Conservation (phyloP, 2,113 vertebrate species). For the Cephalopholis sonnerati region DNA sequence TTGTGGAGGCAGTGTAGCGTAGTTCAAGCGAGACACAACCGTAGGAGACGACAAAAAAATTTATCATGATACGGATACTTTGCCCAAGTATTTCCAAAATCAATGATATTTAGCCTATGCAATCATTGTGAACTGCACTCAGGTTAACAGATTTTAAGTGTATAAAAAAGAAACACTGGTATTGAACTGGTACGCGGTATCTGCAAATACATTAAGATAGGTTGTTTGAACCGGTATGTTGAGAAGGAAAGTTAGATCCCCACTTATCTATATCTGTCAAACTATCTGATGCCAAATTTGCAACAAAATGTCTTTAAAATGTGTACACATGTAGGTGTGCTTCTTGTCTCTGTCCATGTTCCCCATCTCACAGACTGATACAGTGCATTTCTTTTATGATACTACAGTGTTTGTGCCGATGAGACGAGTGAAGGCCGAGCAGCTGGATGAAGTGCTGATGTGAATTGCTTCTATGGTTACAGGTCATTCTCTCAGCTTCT, state of each 20-base stretch:
- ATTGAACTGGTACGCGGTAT: neutral
- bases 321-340: neutral
- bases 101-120: neutral
- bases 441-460: conserved; percentile 7
- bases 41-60: too few relatives aligned
- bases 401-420: neutral
- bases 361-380: neutral
- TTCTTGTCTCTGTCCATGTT: neutral
- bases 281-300: neutral
- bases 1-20: too few relatives aligned
- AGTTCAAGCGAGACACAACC: too few relatives aligned
- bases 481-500: conserved; percentile 13
- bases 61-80: too few relatives aligned
- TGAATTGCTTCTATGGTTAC: conserved; percentile 20
- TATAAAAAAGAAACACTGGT: neutral
- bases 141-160: neutral
- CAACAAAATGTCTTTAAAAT: neutral
- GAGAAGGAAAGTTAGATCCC: neutral
- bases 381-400: neutral
- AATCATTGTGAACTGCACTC: neutral
- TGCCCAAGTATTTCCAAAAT: neutral
- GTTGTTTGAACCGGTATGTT: neutral
- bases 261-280: neutral
- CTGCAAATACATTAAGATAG: neutral
- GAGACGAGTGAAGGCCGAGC: neutral